Evolutionary conservation across 2,113 vertebrate genomes (phyloP).

Genomic region (Mugil cephalus): DNA sequence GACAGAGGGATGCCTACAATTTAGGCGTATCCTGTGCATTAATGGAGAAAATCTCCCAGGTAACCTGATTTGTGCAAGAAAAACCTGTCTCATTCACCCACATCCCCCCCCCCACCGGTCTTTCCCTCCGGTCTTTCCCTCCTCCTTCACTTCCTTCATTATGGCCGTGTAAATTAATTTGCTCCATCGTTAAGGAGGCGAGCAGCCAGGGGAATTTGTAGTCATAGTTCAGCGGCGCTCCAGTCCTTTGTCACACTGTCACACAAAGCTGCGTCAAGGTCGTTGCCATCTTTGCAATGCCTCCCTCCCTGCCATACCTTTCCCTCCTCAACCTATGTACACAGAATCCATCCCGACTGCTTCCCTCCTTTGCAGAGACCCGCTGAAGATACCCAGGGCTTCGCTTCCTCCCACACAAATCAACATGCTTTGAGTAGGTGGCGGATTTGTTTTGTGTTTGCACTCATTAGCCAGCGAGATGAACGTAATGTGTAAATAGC

Average conservation of each 20-base stretch:
- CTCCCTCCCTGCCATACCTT: conserved; percentile 7
- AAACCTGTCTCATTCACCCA: conserved; percentile 13
- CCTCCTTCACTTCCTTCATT: conserved; percentile 30
- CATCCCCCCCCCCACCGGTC: not conserved
- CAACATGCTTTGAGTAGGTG: conserved; percentile 40
- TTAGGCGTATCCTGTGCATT: conserved; percentile 8
- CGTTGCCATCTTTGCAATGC: conserved; percentile 19
- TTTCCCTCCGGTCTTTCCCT: not conserved
- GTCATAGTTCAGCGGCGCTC: conserved; percentile 52
- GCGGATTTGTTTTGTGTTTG: conserved; percentile 46
- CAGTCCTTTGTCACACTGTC: conserved; percentile 55
- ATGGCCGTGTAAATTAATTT: conserved; percentile 61
- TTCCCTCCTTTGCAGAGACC: conserved; percentile 20
- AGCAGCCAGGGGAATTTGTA: conserved; percentile 49
- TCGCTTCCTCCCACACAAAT: conserved; percentile 41
- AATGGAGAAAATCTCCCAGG: conserved; percentile 44
- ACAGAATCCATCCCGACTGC: not conserved
- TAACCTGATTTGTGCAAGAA: conserved; percentile 41
- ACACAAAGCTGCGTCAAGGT: conserved; percentile 59
- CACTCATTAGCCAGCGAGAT: conserved; percentile 45
- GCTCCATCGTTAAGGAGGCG: conserved; percentile 49
- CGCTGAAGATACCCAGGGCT: conserved; percentile 29
- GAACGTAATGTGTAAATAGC: conserved; percentile 42
- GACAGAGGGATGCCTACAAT: conserved; percentile 6
- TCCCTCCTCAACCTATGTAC: not conserved